Base-by-base conservation (phyloP, 2,888 invertebrate genomes). In the Spatulosminthurus flaviceps region DNA sequence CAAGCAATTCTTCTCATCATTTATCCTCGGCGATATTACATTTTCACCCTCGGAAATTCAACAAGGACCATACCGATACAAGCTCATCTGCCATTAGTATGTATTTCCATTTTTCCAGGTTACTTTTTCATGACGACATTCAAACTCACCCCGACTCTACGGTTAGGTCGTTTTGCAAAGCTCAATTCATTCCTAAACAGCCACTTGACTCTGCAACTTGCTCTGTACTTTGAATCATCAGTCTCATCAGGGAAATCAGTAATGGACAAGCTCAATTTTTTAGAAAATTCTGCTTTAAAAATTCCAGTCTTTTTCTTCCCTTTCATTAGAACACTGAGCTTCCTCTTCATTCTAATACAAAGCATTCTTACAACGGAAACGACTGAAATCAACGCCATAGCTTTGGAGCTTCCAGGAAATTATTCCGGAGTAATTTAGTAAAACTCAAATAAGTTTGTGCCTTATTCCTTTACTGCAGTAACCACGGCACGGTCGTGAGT, bases 1-100 rank as follows among this genome's bases (percentile, higher is more conserved):
- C 71, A 80, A 78, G 78, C 78, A 72, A 78, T 78, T 76, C 81
- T 80, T 81, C 81, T 79, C 81, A 78, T 81, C 81, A 81, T 81
- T 81, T 81, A 81, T 81, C 67, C 72, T n/a, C 34, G 77, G 34
- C 69, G 74, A 73, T 80, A 81, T 81, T 81, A 79, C 77, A 81
- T 79, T 81, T 81, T 79, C 79, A 79, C 81, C 79, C 79, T 79
- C 77, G 69, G 24, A 26, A 24, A 24, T 28, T 26, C 43, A 21
- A 22, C 11, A 64, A 64, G 7, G 64, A 64, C 64, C 64, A 64
- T 64, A 26, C 64, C 64, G 64, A 64, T 64, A 64, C 64, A 64
- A 64, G 24, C 64, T 64, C 64, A 64, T 64, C 64, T 64, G 13
- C 26, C 13, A 64, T 24, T 64, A 64, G 11, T 64, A 64, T 51